Conservation (phyloP, 2,888 invertebrate species). For the Vandiemenella viatica region DNA sequence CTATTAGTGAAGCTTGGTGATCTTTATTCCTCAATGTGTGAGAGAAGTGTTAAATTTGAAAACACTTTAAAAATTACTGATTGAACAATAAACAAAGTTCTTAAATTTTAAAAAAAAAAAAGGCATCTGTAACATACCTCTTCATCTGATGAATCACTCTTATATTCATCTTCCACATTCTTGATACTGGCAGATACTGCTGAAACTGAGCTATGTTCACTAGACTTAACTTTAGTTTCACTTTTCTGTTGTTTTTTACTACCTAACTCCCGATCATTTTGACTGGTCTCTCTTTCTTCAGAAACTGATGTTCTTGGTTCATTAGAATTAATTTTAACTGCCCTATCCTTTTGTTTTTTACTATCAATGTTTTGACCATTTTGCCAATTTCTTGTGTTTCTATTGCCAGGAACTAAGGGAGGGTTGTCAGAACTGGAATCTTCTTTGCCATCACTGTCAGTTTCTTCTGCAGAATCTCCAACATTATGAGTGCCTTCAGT, state of each 20-base stretch:
- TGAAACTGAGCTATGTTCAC: background rate
- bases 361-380: background rate
- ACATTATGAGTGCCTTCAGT: slow-evolving; percentile 1
- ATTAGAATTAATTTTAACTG: background rate
- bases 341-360: background rate
- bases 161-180: slow-evolving; percentile 17
- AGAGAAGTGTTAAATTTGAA: too few relatives aligned
- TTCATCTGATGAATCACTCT: slow-evolving; percentile 82
- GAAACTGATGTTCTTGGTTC: too few relatives aligned
- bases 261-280: too few relatives aligned
- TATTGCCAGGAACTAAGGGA: too few relatives aligned
- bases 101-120: background rate
- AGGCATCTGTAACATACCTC: slow-evolving; percentile 35
- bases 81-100: background rate
- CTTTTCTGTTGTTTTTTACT: too few relatives aligned
- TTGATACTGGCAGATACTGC: slow-evolving; percentile 10
- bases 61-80: too few relatives aligned
- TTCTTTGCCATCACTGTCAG: slow-evolving; percentile 7
- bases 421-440: slow-evolving; percentile 13
- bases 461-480: slow-evolving; percentile 3
- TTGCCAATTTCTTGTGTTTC: background rate
- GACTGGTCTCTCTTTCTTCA: too few relatives aligned
- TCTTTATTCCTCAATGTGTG: too few relatives aligned
- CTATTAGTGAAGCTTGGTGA: too few relatives aligned
- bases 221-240: slow-evolving; percentile 7